A percentile compares a stretch with the other conserved stretches of the same genome.
Evolutionary conservation across 2,797 vertebrate species (phyloP).

Genomic region (Cottoperca gobio): DNA sequence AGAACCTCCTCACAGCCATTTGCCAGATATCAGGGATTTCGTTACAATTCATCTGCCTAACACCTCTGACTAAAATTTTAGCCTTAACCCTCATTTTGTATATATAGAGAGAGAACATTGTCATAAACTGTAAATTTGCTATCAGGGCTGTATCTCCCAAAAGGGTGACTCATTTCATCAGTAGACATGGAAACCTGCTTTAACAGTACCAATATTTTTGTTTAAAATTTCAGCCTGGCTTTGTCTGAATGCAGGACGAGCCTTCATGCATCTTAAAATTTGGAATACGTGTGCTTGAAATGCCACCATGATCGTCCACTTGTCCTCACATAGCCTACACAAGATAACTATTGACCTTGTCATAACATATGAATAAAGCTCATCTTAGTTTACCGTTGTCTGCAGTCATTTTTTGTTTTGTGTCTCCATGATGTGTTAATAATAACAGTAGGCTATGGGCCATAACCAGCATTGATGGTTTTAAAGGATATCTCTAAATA

Average conservation of each 20-base stretch:
- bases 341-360: conserved; percentile 78
- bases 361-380: conserved; percentile 86
- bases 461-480: too few species aligned
- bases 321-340: conserved; percentile 72
- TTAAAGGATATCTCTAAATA: not conserved
- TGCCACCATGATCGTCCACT: conserved; percentile 71
- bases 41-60: conserved; percentile 83
- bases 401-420: conserved; percentile 30
- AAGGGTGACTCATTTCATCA: conserved; percentile 71
- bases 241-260: conserved; percentile 75
- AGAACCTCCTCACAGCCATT: conserved; percentile 82
- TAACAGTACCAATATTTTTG: conserved; percentile 59
- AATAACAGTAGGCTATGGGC: not conserved
- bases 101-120: conserved; percentile 65
- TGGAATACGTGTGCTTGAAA: conserved; percentile 74
- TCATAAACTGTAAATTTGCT: conserved; percentile 78
- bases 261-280: conserved; percentile 70
- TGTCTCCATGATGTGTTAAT: not conserved
- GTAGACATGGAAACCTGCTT: conserved; percentile 64
- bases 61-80: conserved; percentile 83
- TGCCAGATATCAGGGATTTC: conserved; percentile 88
- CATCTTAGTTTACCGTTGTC: conserved; percentile 80
- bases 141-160: conserved; percentile 71
- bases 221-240: conserved; percentile 65
- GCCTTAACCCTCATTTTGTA: conserved; percentile 86